Base-by-base conservation (phyloP, 2,797 vertebrate species). In the Galago senegalensis region DNA sequence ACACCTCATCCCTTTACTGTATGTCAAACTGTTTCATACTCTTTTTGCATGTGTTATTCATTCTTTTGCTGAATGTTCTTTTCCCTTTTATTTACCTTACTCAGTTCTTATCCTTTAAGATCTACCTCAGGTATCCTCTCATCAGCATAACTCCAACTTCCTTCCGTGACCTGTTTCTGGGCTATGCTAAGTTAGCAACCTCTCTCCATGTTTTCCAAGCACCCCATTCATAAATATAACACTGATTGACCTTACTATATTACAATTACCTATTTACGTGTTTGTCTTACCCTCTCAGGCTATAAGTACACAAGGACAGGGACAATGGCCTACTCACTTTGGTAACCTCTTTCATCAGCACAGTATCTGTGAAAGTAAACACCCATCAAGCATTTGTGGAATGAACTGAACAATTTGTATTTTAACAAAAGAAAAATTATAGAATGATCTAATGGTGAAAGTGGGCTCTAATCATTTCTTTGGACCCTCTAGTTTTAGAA, bases 401-500 rank as follows among this genome's bases (percentile, higher is more conserved):
- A 86, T 87, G n/a, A 75, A 65, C 20, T 91, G 76, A 88, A 76
- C 2, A 56, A 49, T 86, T 25, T 23, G 14, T n/a, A 89, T 73
- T 94, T 90, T 60, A 84, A 53, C 29, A 84, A 20, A 37, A 49
- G 89, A 93, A 23, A 34, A 93, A 67, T 69, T 94, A 20, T 91
- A 65, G 43, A 87, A 18, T 87, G 40, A 79, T 40, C 37, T 91
- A n/a, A 93, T 37, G 25, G 27, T 89, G 34, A 61, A 73, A 94
- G 16, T 37, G 40, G 72, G 23, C 27, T 75, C 21, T 85, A 72
- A 63, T 81, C 58, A 89, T 6, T 91, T 88, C 49, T 95, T 83
- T 76, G 67, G 60, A 18, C 27, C n/a, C 10, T 91, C 23, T 95
- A 53, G 60, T 91, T 93, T 87, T 79, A 89, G 60, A 46, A 70